A percentile compares a stretch with the other conserved stretches of the same genome.
phyloP scores from a whole-genome alignment of 2,797 vertebrate genomes.

The Tragelaphus oryx region DNA sequence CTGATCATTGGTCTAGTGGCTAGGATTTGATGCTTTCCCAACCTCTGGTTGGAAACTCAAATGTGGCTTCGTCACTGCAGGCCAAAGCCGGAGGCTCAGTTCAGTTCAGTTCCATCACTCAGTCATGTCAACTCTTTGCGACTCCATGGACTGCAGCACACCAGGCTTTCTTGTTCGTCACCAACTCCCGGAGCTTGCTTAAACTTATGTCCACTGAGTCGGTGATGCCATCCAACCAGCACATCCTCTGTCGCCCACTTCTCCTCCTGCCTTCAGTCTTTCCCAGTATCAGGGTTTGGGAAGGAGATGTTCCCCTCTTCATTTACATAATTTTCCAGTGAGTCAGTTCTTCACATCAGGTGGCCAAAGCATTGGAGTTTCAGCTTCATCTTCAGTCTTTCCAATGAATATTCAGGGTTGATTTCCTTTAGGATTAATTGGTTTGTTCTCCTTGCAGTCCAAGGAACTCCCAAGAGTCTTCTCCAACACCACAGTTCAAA shows the following conservation, averaged over 20 bases:
- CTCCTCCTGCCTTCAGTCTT: background rate
- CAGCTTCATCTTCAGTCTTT: background rate
- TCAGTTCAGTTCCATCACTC: background rate
- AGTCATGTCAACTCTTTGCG: fast-evolving
- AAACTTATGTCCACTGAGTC: background rate
- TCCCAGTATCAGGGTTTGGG: background rate
- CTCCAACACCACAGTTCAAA: background rate
- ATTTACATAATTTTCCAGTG: background rate
- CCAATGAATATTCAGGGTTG: background rate
- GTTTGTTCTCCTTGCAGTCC: background rate
- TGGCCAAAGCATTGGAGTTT: background rate
- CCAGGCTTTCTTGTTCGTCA: background rate
- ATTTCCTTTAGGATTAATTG: background rate
- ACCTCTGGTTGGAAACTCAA: background rate
- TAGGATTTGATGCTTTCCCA: background rate
- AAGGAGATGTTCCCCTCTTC: background rate
- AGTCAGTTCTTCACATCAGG: background rate
- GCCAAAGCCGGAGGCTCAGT: background rate
- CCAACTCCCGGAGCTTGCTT: background rate
- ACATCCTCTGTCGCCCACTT: background rate
- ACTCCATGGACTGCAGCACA: background rate
- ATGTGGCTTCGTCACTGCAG: background rate
- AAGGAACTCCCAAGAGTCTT: background rate
- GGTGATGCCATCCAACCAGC: background rate
- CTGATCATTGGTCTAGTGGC: background rate